Evolutionary conservation across 2,797 vertebrate genomes (phyloP), one percentile per base, ranked within the genome.

Genomic region (Pseudochaenichthys georgianus): DNA sequence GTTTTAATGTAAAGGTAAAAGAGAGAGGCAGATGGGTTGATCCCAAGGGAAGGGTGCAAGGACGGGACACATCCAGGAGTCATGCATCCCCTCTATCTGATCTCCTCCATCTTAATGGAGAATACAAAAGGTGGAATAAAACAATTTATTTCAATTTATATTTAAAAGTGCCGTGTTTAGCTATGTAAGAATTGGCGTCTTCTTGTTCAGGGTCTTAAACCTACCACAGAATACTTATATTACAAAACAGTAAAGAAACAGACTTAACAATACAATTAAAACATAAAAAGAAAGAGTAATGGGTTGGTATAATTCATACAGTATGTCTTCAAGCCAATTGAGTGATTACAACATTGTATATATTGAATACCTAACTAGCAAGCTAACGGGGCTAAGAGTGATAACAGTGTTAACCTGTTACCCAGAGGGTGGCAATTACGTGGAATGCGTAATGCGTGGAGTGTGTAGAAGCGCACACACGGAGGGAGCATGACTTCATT

Each of bases 1-100:
- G 90, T 92, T 91, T 93, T 87, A 92, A 90, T 90, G 88, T 93
- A 91, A 91, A 93, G 86, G 88, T 23, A 3, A 23, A 23, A 23
- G 23, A 23, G 23, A 23, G 23, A 23, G 70, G 58, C 73, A 90
- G 83, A 88, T 87, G 87, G 88, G 76, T 80, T 73, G 58, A 82
- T 90, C 89, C 85, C 92, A 54, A 48, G 52, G 81, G 90, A 85
- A 54, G 75, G 75, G 82, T 78, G 78, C 90, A 93, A 94, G 91
- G 92, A 90, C 92, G 4, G 83, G 89, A 71, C 81, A 85, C 67
- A 75, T 51, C 41, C 65, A 61, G 54, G 54, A 78, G 47, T 75
- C 76, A 54, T 76, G 64, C 52, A 75, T 66, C 77, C n/a, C 67
- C 73, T 77, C 45, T 68, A 60, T 60, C 57, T 21, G 51, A 69